Evolutionary conservation across 35 echinoderm and acorn worm species (phyloP).

Genomic region (Lytechinus variegatus): DNA sequence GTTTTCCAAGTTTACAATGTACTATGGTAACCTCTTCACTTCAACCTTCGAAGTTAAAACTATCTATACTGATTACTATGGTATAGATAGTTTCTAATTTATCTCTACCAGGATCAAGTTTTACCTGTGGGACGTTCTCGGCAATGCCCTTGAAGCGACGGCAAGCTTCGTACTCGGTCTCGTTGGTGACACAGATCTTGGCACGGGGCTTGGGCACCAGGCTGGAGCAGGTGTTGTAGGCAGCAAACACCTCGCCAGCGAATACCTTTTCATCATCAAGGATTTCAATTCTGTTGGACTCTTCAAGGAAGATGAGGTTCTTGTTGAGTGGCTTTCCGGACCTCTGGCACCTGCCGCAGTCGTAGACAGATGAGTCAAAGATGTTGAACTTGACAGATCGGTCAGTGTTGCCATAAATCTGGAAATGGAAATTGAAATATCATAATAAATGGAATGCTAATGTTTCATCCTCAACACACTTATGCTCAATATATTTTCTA

Average conservation of each 20-base stretch:
- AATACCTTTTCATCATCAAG: conserved; percentile 57
- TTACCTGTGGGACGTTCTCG: conserved; percentile 60
- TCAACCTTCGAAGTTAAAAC: too few species aligned
- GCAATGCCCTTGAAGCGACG: conserved; percentile 68
- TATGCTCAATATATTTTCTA: too few species aligned
- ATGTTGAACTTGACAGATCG: conserved; percentile 53
- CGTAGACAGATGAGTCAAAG: conserved; percentile 79
- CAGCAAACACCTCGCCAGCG: conserved; percentile 55
- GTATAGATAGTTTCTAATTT: not conserved
- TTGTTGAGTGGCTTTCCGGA: not conserved
- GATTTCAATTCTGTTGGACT: conserved; percentile 61
- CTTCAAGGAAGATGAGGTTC: conserved; percentile 88
- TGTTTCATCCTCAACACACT: too few species aligned
- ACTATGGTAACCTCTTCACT: too few species aligned
- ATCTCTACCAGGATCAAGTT: not conserved
- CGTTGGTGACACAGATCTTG: conserved; percentile 75
- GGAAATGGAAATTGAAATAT: not conserved
- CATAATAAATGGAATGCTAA: too few species aligned
- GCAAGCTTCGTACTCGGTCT: conserved; percentile 60
- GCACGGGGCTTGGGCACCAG: conserved; percentile 77
- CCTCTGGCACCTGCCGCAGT: conserved; percentile 24
- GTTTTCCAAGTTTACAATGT: too few species aligned
- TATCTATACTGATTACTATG: not conserved
- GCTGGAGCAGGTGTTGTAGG: conserved; percentile 49
- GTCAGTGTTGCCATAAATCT: conserved; percentile 62